phyloP scores from a whole-genome alignment of 2,797 vertebrate species.

The Limnodromus scolopaceus region DNA sequence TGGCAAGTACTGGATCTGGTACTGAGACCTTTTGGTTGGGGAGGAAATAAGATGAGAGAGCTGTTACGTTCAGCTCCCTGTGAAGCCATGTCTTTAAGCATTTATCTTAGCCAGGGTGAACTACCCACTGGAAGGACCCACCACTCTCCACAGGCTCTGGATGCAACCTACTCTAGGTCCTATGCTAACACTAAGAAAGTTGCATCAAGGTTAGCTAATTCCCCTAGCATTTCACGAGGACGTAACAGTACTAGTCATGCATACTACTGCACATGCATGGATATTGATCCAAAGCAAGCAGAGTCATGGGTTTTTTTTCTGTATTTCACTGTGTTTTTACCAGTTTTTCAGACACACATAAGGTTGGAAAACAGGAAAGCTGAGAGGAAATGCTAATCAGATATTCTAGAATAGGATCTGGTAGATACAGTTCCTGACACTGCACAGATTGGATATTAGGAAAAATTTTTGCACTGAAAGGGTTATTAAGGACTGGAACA shows the following conservation, averaged over 20 bases:
- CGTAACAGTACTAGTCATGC: background rate
- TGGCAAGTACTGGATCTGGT: background rate
- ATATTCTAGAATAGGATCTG: background rate
- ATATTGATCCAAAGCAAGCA: background rate
- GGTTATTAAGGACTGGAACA: too few relatives aligned
- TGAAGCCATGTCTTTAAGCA: background rate
- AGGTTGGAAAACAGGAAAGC: background rate
- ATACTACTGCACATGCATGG: accelerated
- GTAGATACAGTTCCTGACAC: background rate
- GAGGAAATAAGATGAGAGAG: background rate
- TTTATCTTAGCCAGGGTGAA: background rate
- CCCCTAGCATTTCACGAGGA: background rate
- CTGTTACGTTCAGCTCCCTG: background rate
- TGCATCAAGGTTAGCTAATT: background rate
- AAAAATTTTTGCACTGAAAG: too few relatives aligned
- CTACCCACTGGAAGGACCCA: background rate
- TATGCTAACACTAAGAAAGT: background rate
- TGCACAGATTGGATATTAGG: background rate
- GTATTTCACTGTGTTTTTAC: background rate
- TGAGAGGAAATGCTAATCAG: background rate
- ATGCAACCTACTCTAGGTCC: background rate
- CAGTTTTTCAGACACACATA: background rate
- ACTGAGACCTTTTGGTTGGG: background rate
- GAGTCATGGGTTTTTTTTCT: accelerated
- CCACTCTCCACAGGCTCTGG: background rate